Percentiles rank a stretch among this genome's conserved stretches.
phyloP scores from a whole-genome alignment of 2,797 vertebrate species.

The Rhabdomys pumilio region DNA sequence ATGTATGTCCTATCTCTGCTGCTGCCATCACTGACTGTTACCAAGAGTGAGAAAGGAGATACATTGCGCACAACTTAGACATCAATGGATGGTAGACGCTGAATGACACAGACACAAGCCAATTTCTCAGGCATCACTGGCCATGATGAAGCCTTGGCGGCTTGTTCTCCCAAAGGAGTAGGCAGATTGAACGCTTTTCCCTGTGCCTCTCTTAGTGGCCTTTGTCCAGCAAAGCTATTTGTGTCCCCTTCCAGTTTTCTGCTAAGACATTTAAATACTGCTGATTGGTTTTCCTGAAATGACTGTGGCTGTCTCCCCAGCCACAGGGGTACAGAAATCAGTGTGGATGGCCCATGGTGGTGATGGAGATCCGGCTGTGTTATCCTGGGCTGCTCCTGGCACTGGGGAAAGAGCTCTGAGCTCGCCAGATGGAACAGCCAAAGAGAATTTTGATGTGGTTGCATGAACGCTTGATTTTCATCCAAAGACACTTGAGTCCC shows the following conservation, averaged over 20 bases:
- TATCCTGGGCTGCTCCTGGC: conserved; percentile 17
- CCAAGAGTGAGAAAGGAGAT: conserved; percentile 55
- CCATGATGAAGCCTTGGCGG: neutral
- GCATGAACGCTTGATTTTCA: neutral
- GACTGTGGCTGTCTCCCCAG: conserved; percentile 20
- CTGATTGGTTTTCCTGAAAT: conserved; percentile 78
- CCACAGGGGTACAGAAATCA: conserved; percentile 13
- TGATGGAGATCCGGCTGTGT: neutral
- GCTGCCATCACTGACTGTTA: neutral
- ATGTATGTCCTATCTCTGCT: neutral
- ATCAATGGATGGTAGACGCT: neutral
- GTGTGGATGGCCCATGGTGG: neutral
- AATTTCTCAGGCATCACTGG: neutral
- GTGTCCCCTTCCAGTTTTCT: conserved; percentile 64
- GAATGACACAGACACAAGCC: neutral
- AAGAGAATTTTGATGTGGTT: conserved; percentile 45
- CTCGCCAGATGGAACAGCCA: neutral
- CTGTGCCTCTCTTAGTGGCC: neutral
- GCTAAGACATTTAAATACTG: conserved; percentile 25
- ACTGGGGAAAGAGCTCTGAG: conserved; percentile 53
- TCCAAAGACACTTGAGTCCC: conserved; percentile 27
- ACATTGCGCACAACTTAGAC: neutral
- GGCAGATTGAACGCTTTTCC: neutral
- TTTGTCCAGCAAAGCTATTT: conserved; percentile 46
- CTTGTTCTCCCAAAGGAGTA: neutral